Percentiles rank a stretch among this genome's conserved stretches.
Conservation (phyloP, 2,797 vertebrate species). For the Onychomys leucogaster region DNA sequence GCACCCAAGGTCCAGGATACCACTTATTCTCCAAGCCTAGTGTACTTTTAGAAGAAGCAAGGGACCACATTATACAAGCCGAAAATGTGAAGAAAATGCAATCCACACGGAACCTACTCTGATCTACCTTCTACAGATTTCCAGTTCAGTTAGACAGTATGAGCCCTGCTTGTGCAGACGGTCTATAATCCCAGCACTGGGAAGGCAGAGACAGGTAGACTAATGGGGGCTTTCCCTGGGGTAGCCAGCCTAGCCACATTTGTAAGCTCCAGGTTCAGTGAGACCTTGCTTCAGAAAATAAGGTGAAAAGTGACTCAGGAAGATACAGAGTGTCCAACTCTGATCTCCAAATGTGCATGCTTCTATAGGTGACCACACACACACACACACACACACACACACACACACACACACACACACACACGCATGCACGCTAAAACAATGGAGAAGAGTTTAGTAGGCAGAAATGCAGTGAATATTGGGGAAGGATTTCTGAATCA, state of each 20-base stretch:
- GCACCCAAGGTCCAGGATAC: neutral
- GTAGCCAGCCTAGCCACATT: neutral
- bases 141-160: neutral
- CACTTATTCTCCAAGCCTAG: neutral
- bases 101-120: neutral
- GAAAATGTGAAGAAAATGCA: neutral
- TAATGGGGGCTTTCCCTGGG: neutral
- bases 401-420: neutral
- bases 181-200: neutral
- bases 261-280: neutral
- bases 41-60: conserved; percentile 5
- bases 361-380: neutral
- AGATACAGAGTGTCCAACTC: neutral
- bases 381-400: no score
- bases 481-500: conserved; percentile 15
- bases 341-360: neutral
- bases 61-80: neutral
- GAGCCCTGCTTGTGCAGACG: neutral
- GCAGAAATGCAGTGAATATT: neutral
- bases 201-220: neutral
- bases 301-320: neutral
- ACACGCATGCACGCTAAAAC: neutral
- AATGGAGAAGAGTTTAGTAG: neutral
- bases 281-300: neutral
- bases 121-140: neutral